Evolutionary conservation across 2,888 invertebrate genomes (phyloP).

Genomic region (Blera fallax): DNA sequence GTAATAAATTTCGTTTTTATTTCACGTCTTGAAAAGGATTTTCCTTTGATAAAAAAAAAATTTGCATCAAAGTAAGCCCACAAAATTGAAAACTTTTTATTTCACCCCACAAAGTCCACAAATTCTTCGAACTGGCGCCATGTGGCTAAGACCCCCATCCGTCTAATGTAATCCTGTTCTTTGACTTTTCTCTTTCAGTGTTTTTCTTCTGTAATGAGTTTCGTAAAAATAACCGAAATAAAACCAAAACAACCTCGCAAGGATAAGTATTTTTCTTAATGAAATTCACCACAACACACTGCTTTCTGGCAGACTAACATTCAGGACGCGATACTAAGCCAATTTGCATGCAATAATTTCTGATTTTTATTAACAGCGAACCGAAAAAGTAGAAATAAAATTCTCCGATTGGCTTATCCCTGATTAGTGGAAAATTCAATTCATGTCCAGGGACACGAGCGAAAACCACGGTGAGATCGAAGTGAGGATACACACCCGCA

Average conservation of each 20-base stretch:
- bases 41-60: background rate
- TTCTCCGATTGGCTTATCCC: slow-evolving; percentile 40
- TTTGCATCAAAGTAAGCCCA: background rate
- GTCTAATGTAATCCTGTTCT: background rate
- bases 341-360: slow-evolving; percentile 44
- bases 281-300: background rate
- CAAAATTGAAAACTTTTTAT: background rate
- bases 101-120: background rate
- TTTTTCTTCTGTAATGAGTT: background rate
- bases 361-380: slow-evolving; percentile 1
- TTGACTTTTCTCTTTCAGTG: background rate
- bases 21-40: background rate
- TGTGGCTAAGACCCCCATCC: background rate
- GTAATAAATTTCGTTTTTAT: background rate
- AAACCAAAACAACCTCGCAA: background rate
- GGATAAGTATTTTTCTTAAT: background rate
- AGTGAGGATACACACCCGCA: background rate
- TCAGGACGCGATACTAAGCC: background rate
- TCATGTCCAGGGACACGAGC: slow-evolving; percentile 16
- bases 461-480: slow-evolving; percentile 2
- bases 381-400: background rate
- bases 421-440: slow-evolving; percentile 59
- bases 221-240: background rate
- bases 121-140: background rate
- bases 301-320: background rate